A percentile compares a stretch with the other conserved stretches of the same genome.
Evolutionary conservation across 2,113 vertebrate genomes (phyloP).

Genomic region (Trematomus loennbergii): DNA sequence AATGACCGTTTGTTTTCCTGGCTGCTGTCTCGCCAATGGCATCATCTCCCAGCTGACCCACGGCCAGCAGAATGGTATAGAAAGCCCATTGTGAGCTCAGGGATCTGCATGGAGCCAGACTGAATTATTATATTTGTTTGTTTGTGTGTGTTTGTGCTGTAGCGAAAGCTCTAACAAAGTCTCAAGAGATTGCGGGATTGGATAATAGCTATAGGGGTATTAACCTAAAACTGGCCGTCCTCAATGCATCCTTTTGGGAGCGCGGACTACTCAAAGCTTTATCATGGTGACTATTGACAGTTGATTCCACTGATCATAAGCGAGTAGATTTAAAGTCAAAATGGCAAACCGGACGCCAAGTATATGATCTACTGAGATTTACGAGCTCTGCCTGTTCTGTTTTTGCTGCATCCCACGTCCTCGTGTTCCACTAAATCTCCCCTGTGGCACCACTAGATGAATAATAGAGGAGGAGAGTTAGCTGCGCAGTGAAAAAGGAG

Average conservation of each 20-base stretch:
- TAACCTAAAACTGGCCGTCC: conserved; percentile 43
- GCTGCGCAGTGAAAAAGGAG: conserved; percentile 42
- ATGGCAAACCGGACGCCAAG: conserved; percentile 10
- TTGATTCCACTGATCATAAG: conserved; percentile 22
- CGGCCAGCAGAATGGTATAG: conserved; percentile 39
- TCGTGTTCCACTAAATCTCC: conserved; percentile 47
- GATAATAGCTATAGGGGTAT: conserved; percentile 36
- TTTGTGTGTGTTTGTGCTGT: conserved; percentile 17
- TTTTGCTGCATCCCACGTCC: conserved; percentile 37
- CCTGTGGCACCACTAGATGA: conserved; percentile 48
- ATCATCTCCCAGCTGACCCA: conserved; percentile 24
- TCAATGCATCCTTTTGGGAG: conserved; percentile 32
- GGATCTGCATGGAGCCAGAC: conserved; percentile 5
- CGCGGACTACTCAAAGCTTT: conserved; percentile 7
- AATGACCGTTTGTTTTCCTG: conserved; percentile 59
- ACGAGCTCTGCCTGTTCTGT: conserved; percentile 31
- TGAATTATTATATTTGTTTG: conserved; percentile 8
- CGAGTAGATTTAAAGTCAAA: conserved; percentile 26
- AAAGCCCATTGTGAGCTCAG: conserved; percentile 43
- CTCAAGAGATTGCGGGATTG: conserved; percentile 41
- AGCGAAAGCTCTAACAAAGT: conserved; percentile 33
- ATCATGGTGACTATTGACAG: conserved; percentile 15
- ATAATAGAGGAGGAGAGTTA: conserved; percentile 67
- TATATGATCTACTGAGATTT: conserved; percentile 57
- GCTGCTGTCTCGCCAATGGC: conserved; percentile 36